phyloP scores from a whole-genome alignment of 2,797 vertebrate species.

The Tympanoctomys barrerae region DNA sequence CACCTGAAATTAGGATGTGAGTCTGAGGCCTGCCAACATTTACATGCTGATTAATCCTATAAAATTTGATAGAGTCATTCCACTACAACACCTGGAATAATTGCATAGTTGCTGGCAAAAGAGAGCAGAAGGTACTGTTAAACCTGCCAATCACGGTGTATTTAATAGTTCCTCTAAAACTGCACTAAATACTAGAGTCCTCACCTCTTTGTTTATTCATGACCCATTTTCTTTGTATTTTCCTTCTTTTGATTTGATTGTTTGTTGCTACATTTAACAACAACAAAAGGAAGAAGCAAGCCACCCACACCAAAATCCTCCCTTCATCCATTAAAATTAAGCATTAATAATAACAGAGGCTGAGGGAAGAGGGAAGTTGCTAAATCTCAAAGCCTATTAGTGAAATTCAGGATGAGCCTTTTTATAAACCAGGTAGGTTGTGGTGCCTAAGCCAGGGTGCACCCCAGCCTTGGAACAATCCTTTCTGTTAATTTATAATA shows the following conservation, averaged over 20 bases:
- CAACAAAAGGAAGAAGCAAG: slow-evolving; percentile 86
- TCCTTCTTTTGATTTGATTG: slow-evolving; percentile 84
- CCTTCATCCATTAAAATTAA: slow-evolving; percentile 84
- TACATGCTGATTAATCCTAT: slow-evolving; percentile 88
- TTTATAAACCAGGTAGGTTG: not conserved
- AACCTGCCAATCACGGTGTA: slow-evolving; percentile 87
- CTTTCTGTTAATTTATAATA: slow-evolving; percentile 34
- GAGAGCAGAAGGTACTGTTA: slow-evolving; percentile 87
- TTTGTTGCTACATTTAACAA: slow-evolving; percentile 86
- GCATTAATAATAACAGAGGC: slow-evolving; percentile 86
- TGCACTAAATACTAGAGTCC: slow-evolving; percentile 82
- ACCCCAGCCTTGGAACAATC: not conserved
- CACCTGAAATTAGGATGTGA: slow-evolving; percentile 85
- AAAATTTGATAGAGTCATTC: slow-evolving; percentile 88
- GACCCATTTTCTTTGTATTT: slow-evolving; percentile 82
- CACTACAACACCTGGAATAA: slow-evolving; percentile 91
- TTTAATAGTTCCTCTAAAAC: slow-evolving; percentile 88
- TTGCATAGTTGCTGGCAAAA: slow-evolving; percentile 90
- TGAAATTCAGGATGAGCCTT: slow-evolving; percentile 71
- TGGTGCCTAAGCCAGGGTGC: not conserved
- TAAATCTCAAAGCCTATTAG: slow-evolving; percentile 82
- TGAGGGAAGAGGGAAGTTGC: slow-evolving; percentile 81
- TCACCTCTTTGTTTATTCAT: slow-evolving; percentile 88
- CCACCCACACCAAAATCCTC: slow-evolving; percentile 80
- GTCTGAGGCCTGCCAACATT: slow-evolving; percentile 87